phyloP scores from a whole-genome alignment of 2,113 vertebrate genomes.

The Chlamydotis undulata region DNA sequence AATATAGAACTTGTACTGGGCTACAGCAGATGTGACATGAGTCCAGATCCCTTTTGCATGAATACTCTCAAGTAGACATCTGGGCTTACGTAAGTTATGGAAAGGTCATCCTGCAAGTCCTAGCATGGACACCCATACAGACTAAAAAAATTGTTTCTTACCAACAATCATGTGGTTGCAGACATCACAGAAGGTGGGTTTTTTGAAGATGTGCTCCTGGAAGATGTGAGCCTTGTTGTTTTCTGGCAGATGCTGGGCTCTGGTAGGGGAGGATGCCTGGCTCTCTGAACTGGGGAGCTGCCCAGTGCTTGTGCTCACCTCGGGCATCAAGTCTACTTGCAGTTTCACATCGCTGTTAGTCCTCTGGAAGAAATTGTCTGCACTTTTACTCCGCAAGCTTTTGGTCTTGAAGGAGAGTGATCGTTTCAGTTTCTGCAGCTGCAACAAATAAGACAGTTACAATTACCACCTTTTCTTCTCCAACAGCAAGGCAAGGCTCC shows the following conservation, averaged over 20 bases:
- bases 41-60: background rate
- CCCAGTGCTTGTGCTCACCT: conserved; percentile 86
- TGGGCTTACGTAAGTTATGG: background rate
- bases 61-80: background rate
- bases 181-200: conserved; percentile 96
- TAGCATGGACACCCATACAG: rapidly evolving
- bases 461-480: background rate
- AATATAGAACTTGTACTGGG: background rate
- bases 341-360: conserved; percentile 85
- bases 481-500: background rate
- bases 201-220: conserved; percentile 98
- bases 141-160: conserved; percentile 69
- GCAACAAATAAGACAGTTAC: conserved; percentile 63
- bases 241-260: conserved; percentile 78
- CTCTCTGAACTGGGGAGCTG: conserved; percentile 81
- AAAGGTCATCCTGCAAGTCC: background rate
- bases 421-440: conserved; percentile 95
- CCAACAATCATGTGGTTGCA: conserved; percentile 99
- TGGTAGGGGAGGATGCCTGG: conserved; percentile 81
- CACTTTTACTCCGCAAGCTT: conserved; percentile 96
- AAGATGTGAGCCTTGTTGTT: conserved; percentile 87
- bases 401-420: conserved; percentile 99
- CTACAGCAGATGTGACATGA: background rate
- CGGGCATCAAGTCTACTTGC: conserved; percentile 80
- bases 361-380: conserved; percentile 95